Conservation (phyloP, 2,113 vertebrate species). For the Corynorhinus townsendii region DNA sequence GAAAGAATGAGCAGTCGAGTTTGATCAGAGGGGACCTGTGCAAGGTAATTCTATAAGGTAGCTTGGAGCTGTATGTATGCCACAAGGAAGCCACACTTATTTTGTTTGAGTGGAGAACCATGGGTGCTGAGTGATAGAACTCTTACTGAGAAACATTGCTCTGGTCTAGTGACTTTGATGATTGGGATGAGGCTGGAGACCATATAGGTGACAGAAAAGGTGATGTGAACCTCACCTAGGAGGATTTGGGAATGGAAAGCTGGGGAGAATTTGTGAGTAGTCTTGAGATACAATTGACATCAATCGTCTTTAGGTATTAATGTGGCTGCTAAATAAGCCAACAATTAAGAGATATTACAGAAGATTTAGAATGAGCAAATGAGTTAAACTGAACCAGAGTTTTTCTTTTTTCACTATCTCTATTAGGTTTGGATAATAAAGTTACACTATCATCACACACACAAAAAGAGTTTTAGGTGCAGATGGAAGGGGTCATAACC, state of each 20-base stretch:
- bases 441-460: background rate
- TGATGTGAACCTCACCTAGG: background rate
- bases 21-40: too few relatives aligned
- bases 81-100: background rate
- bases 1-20: background rate
- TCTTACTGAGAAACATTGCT: background rate
- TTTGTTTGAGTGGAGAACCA: background rate
- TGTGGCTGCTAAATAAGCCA: background rate
- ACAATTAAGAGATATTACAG: conserved; percentile 29
- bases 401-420: background rate
- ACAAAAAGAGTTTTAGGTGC: background rate
- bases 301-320: background rate
- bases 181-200: too few relatives aligned
- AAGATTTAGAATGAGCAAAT: conserved; percentile 16
- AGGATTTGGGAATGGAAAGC: too few relatives aligned
- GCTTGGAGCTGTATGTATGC: background rate
- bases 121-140: too few relatives aligned
- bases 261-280: background rate
- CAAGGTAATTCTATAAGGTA: background rate
- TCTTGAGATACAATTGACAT: background rate
- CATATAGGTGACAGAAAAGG: background rate
- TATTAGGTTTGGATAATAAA: background rate
- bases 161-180: too few relatives aligned
- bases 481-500: background rate
- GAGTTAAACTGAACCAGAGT: background rate